A percentile compares a stretch with the other conserved stretches of the same genome.
phyloP scores from a whole-genome alignment of 2,888 invertebrate genomes.

The Agonopterix heracliana region DNA sequence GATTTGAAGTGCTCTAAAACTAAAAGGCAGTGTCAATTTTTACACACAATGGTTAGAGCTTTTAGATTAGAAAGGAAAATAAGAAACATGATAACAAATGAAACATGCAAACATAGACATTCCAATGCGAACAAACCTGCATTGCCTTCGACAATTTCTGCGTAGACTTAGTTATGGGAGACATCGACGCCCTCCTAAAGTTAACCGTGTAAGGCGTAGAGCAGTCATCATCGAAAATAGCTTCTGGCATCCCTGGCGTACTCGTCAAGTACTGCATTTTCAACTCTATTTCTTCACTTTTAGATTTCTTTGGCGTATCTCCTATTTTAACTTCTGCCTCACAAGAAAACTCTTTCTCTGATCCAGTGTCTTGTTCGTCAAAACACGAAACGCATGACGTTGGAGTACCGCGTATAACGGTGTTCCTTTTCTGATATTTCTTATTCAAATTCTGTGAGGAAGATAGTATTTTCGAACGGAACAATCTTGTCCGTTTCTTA shows the following conservation, averaged over 20 bases:
- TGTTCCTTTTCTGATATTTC: constrained; percentile 57
- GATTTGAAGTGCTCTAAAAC: too few species aligned
- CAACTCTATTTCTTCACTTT: constrained; percentile 28
- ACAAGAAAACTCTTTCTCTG: constrained; percentile 36
- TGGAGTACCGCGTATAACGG: constrained; percentile 45
- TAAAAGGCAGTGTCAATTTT: too few species aligned
- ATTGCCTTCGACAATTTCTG: constrained; percentile 91
- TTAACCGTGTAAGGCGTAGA: constrained; percentile 58
- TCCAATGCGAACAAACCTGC: constrained; percentile 80
- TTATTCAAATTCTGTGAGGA: constrained; percentile 51
- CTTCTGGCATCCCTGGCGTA: constrained; percentile 57
- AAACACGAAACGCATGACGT: constrained; percentile 64
- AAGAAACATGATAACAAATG: too few species aligned
- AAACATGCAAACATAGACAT: constrained; percentile 11
- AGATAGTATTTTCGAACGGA: constrained; percentile 55
- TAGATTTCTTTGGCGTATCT: constrained; percentile 47
- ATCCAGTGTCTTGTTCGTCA: constrained; percentile 55
- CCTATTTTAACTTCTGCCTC: constrained; percentile 18
- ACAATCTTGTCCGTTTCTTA: constrained; percentile 54
- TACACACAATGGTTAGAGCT: too few species aligned
- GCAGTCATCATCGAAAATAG: constrained; percentile 46
- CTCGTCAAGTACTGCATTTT: constrained; percentile 61
- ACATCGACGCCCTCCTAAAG: constrained; percentile 86
- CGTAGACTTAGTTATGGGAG: constrained; percentile 91
- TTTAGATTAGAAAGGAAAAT: too few species aligned